A percentile compares a stretch with the other conserved stretches of the same genome.
Conservation (phyloP, 1,140 invertebrate genomes). For the Brachionus asplanchnoidis region DNA sequence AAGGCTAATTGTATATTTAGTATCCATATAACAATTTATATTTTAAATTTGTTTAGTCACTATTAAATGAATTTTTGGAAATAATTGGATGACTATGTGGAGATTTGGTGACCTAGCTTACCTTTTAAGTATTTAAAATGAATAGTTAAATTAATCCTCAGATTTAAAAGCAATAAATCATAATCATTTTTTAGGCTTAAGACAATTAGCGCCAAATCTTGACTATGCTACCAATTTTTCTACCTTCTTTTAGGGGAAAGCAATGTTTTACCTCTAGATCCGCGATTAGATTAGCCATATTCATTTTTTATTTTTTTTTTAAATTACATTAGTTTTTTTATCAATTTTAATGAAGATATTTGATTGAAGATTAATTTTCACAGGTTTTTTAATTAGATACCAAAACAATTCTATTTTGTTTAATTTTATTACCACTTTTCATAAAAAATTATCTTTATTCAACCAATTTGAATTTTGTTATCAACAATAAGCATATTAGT, state of each 20-base stretch:
- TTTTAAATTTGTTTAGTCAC: neutral
- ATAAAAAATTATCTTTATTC: neutral
- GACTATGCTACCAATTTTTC: neutral
- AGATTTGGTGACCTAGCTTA: neutral
- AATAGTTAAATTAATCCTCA: neutral
- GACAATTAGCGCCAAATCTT: neutral
- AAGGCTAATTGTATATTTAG: neutral
- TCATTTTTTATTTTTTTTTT: neutral
- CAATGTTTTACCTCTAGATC: too few species aligned
- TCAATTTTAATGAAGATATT: neutral
- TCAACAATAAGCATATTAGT: too few species aligned
- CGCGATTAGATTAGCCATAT: too few species aligned
- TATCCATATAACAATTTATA: neutral
- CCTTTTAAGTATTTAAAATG: neutral
- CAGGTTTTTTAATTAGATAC: neutral
- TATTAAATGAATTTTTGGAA: neutral
- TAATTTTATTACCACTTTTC: neutral
- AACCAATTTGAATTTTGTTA: neutral
- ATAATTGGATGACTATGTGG: neutral
- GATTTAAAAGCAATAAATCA: neutral
- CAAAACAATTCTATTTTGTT: neutral
- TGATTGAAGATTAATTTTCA: too few species aligned
- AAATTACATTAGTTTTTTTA: too few species aligned
- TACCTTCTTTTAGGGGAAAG: neutral
- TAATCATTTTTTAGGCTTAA: neutral